Conservation (phyloP, 2,797 vertebrate species). For the Karalla daura region DNA sequence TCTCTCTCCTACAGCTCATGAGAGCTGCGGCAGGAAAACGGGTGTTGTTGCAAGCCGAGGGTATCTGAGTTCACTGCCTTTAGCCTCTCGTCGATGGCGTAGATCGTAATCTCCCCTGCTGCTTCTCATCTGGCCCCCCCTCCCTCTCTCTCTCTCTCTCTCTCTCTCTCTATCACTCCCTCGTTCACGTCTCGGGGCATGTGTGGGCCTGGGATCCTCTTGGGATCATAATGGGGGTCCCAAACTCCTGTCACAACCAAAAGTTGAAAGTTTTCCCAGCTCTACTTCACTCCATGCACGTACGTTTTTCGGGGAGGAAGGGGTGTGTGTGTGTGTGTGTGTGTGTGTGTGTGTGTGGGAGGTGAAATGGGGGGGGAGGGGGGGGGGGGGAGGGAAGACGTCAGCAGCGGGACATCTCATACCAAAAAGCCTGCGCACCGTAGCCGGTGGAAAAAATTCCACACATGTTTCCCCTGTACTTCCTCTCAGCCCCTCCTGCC, state of each 20-base stretch:
- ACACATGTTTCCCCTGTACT: conserved; percentile 73
- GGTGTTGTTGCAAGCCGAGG: conserved; percentile 69
- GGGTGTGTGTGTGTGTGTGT: too few species aligned
- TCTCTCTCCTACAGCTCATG: conserved; percentile 60
- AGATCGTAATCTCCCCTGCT: conserved; percentile 64
- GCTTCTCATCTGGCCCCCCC: conserved; percentile 54
- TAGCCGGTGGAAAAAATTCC: conserved; percentile 76
- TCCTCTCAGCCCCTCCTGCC: conserved; percentile 60
- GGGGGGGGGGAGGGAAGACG: conserved; percentile 71
- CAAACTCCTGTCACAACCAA: too few species aligned
- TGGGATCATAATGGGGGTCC: conserved; percentile 42
- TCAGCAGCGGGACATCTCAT: conserved; percentile 57
- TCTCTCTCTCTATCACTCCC: too few species aligned
- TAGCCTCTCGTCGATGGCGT: conserved; percentile 52
- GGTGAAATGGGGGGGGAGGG: too few species aligned
- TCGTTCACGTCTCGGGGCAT: conserved; percentile 14
- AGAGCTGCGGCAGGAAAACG: conserved; percentile 67
- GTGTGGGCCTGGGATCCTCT: conserved; percentile 48
- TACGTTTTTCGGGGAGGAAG: too few species aligned
- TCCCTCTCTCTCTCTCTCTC: too few species aligned
- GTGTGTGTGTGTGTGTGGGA: too few species aligned
- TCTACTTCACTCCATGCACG: too few species aligned
- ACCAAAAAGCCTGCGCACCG: conserved; percentile 54
- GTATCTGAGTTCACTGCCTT: conserved; percentile 80
- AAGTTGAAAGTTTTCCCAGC: too few species aligned